phyloP scores from a whole-genome alignment of 2,888 invertebrate species.

The Xanthia icteritia region DNA sequence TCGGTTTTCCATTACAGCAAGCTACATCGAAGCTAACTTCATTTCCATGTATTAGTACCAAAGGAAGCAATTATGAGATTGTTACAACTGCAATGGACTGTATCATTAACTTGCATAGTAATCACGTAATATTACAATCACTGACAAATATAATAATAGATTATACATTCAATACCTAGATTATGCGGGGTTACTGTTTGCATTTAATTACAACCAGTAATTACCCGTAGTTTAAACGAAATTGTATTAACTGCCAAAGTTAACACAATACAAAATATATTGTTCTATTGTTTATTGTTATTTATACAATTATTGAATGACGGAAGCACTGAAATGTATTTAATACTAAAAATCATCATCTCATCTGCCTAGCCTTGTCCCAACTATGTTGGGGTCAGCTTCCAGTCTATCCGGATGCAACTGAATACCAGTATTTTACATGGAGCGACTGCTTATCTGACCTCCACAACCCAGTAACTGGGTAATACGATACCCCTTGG shows the following conservation, averaged over 20 bases:
- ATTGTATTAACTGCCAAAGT: background rate
- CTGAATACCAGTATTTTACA: too few relatives aligned
- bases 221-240: background rate
- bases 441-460: too few relatives aligned
- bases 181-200: background rate
- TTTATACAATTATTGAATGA: background rate
- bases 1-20: background rate
- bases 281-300: background rate
- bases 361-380: too few relatives aligned
- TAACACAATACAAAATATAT: background rate
- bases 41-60: background rate
- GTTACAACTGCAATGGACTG: background rate
- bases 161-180: background rate
- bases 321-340: background rate
- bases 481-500: too few relatives aligned
- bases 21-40: background rate
- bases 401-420: too few relatives aligned
- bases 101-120: background rate
- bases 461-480: too few relatives aligned
- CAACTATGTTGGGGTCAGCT: too few relatives aligned
- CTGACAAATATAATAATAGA: background rate
- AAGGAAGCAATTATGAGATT: constrained; percentile 5
- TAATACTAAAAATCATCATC: too few relatives aligned
- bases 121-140: constrained; percentile 1
- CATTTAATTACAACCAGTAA: background rate